phyloP scores from a whole-genome alignment of 2,113 vertebrate genomes.

The Saccopteryx leptura region DNA sequence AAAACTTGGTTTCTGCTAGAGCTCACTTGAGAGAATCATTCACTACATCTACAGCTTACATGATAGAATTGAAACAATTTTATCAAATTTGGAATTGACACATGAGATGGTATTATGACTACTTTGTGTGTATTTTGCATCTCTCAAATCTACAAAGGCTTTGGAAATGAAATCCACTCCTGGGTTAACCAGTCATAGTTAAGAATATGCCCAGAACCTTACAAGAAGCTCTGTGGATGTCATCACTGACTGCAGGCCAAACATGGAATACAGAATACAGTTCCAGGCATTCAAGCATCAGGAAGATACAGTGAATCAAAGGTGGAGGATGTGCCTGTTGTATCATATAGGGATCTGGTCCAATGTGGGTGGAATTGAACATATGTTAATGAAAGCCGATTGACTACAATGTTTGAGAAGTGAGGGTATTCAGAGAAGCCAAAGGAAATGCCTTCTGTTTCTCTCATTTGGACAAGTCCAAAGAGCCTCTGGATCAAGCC shows the following conservation, averaged over 20 bases:
- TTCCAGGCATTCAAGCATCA: accelerated
- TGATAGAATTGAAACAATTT: slow-evolving; percentile 53
- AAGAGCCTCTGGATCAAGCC: background rate
- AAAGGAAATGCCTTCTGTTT: background rate
- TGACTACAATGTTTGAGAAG: background rate
- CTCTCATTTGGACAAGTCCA: background rate
- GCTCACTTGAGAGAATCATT: slow-evolving; percentile 56
- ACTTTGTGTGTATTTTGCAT: background rate
- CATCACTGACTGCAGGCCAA: background rate
- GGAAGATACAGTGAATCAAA: background rate
- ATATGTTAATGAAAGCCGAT: background rate
- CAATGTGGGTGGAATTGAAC: background rate
- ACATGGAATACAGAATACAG: background rate
- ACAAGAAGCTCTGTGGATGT: background rate
- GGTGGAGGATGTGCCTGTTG: accelerated
- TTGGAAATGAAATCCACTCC: slow-evolving; percentile 6
- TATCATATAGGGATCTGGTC: background rate
- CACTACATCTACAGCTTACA: slow-evolving; percentile 31
- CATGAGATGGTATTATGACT: slow-evolving; percentile 10
- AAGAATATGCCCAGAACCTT: background rate
- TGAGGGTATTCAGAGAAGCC: background rate
- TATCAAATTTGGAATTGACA: slow-evolving; percentile 56
- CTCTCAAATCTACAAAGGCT: slow-evolving; percentile 14
- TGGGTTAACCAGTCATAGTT: background rate
- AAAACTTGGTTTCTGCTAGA: slow-evolving; percentile 65